Base-by-base conservation (phyloP, 1,140 invertebrate genomes). In the Panagrolaimus sp. region DNA sequence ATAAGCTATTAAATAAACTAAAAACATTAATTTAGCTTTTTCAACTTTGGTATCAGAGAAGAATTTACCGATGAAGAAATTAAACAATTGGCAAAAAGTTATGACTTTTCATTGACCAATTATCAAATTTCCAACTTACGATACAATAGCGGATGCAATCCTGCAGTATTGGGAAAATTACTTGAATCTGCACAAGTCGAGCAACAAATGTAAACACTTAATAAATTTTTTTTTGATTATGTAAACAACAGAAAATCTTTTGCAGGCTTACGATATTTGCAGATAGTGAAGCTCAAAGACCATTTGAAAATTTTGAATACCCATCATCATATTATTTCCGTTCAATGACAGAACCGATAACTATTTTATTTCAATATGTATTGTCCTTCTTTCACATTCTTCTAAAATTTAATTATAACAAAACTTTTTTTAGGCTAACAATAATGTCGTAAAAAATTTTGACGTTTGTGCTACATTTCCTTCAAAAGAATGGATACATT, bases 381-480 rank as follows among this genome's bases (percentile, higher is more conserved):
- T 38, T 38, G 32, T 38, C 32, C 32, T 38, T 2, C 32, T 38
- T 4, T 38, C 7, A 4, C 7, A 4, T 38, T 38, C 7, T 7
- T 38, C 7, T 4, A 2, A 38, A 38, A 38, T 38, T 38, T 38
- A 38, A 38, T 38, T 38, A 38, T 38, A 38, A 4, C 7, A 38
- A 38, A 2, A 38, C 7, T 38, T 38, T 38, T 38, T 38, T 24
- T 21, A 21, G 2, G 8, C 28, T 0, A 28, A 58, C 17, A 21
- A 58, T 12, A 26, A 21, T 28, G 52, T 58, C 5, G 52, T 28
- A 12, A 58, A 24, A 2, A 28, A 12, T 12, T 58, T 58, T 58
- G 52, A 58, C 21, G 52, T 58, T 2, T 58, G 52, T 58, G 52
- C 52, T 14, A 28, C 52, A 58, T 14, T 58, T 8, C 52, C 52